Evolutionary conservation across 1,140 invertebrate species (phyloP).

Genomic region (Hycleus phaleratus): DNA sequence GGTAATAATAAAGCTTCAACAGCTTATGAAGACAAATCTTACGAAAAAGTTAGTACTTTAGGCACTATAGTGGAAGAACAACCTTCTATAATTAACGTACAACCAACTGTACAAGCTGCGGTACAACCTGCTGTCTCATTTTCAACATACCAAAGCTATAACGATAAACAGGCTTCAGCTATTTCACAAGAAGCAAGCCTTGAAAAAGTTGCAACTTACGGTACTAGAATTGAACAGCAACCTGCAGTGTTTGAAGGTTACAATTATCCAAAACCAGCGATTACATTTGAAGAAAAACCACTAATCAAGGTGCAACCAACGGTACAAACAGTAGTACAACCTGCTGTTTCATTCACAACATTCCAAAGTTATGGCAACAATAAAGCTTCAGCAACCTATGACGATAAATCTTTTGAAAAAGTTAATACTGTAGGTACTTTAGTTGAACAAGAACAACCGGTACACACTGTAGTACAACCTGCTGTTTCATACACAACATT

Average conservation of each 20-base stretch:
- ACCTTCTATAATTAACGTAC: neutral
- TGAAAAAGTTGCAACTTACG: too few relatives aligned
- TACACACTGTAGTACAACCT: slow-evolving; percentile 11
- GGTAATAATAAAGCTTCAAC: too few relatives aligned
- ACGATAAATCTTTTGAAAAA: neutral
- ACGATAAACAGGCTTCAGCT: neutral
- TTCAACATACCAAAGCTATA: too few relatives aligned
- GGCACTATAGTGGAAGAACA: too few relatives aligned
- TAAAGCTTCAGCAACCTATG: neutral
- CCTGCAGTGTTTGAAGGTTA: slow-evolving; percentile 3
- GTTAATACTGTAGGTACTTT: neutral
- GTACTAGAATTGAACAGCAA: neutral
- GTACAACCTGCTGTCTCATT: too few relatives aligned
- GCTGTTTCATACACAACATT: slow-evolving; percentile 2
- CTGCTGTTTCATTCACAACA: neutral
- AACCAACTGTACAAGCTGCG: neutral
- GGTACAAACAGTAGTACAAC: too few relatives aligned
- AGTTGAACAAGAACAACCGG: neutral
- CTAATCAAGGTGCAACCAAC: neutral
- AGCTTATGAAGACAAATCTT: too few relatives aligned
- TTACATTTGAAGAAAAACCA: slow-evolving; percentile 5
- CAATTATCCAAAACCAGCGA: slow-evolving; percentile 10
- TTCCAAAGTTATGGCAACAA: neutral
- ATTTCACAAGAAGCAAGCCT: too few relatives aligned
- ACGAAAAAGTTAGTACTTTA: too few relatives aligned